Conservation (phyloP, 2,888 invertebrate species). For the Schrankia costaestrigalis region DNA sequence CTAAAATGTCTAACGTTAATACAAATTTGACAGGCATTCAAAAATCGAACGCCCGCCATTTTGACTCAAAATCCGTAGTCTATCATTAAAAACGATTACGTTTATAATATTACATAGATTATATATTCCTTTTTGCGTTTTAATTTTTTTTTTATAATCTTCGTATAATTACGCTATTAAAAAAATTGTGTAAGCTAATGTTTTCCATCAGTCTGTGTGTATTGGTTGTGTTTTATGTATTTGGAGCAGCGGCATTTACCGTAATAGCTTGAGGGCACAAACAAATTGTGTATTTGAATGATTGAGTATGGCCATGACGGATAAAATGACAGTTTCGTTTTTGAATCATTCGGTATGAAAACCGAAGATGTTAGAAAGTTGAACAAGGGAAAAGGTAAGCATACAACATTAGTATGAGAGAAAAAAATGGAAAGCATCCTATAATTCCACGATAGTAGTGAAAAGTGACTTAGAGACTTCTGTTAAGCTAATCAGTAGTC, state of each 20-base stretch:
- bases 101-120: slow-evolving; percentile 10
- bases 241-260: slow-evolving; percentile 57
- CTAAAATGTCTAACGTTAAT: no score
- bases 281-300: slow-evolving; percentile 28
- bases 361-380: no score
- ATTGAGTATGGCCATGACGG: slow-evolving; percentile 11
- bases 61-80: slow-evolving; percentile 4
- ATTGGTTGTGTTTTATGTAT: slow-evolving; percentile 55
- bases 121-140: slow-evolving; percentile 13
- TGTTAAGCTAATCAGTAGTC: no score
- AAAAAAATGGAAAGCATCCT: no score
- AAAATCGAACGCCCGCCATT: slow-evolving; percentile 11
- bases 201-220: slow-evolving; percentile 66
- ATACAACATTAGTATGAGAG: no score
- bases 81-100: slow-evolving; percentile 8
- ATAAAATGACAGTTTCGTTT: no score
- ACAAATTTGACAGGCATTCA: slow-evolving; percentile 2
- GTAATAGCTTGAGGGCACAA: slow-evolving; percentile 53
- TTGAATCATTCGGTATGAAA: no score
- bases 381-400: no score
- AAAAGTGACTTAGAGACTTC: no score
- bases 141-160: slow-evolving; percentile 21
- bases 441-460: no score
- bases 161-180: slow-evolving; percentile 29
- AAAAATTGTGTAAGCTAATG: slow-evolving; percentile 49